Conservation (phyloP, 2,888 invertebrate species). For the Amblyjoppa fuscipennis region DNA sequence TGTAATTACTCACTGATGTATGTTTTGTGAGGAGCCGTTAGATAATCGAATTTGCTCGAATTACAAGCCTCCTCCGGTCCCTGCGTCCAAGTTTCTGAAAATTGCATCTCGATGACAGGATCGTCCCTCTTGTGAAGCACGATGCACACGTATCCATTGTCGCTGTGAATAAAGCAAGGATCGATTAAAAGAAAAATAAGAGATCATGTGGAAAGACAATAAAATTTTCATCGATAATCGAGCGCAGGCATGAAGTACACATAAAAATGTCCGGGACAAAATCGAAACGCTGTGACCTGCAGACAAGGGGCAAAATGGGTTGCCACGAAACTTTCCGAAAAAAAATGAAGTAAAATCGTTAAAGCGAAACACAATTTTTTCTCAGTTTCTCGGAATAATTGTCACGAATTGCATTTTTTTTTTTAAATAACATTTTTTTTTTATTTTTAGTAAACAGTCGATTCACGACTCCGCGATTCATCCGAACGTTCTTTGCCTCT, state of each 20-base stretch:
- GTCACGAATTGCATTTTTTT: too few relatives aligned
- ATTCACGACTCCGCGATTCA: too few relatives aligned
- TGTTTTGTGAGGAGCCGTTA: conserved; percentile 87
- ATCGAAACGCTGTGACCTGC: too few relatives aligned
- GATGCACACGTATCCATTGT: conserved; percentile 92
- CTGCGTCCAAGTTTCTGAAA: conserved; percentile 85
- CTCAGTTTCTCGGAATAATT: too few relatives aligned
- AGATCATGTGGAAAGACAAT: not conserved
- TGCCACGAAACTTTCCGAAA: too few relatives aligned
- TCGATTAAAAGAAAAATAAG: conserved; percentile 34
- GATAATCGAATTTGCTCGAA: conserved; percentile 85
- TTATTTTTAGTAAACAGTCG: too few relatives aligned
- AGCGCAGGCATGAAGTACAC: not conserved
- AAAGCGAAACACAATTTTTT: too few relatives aligned
- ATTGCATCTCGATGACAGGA: conserved; percentile 91
- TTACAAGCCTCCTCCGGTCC: conserved; percentile 89
- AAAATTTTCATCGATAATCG: conserved; percentile 31
- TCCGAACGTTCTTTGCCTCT: too few relatives aligned
- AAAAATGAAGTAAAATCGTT: too few relatives aligned
- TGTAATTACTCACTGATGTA: conserved; percentile 87
- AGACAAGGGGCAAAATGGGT: too few relatives aligned
- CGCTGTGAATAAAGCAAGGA: conserved; percentile 86
- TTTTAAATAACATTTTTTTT: too few relatives aligned
- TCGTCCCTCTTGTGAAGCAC: conserved; percentile 90
- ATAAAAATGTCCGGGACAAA: not conserved